Conservation (phyloP, 2,888 invertebrate species). For the Pristionchus entomophagus region DNA sequence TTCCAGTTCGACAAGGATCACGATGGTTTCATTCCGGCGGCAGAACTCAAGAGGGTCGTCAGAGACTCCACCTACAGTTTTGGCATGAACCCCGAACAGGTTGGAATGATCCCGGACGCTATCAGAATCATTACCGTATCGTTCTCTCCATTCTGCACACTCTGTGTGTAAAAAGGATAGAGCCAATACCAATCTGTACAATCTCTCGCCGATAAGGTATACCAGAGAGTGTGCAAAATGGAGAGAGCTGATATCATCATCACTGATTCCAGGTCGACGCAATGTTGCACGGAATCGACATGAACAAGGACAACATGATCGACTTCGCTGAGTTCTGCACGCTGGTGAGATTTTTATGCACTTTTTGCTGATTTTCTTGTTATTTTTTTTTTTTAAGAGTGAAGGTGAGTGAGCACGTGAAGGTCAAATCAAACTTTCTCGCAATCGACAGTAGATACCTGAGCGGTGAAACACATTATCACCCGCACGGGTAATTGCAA, state of each 20-base stretch:
- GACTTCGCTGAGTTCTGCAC: slow-evolving; percentile 77
- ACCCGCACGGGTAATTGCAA: no score
- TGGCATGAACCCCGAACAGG: slow-evolving; percentile 66
- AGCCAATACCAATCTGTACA: slow-evolving; percentile 64
- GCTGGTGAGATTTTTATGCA: slow-evolving; percentile 75
- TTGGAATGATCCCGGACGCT: slow-evolving; percentile 63
- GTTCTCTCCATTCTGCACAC: slow-evolving; percentile 49
- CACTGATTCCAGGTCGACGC: slow-evolving; percentile 57
- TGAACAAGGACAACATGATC: slow-evolving; percentile 76
- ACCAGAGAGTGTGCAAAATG: no score
- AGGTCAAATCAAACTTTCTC: no score
- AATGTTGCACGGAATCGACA: slow-evolving; percentile 75
- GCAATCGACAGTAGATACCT: no score
- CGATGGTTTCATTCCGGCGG: slow-evolving; percentile 76
- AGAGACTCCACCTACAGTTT: slow-evolving; percentile 73
- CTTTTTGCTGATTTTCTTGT: no score
- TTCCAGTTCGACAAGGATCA: slow-evolving; percentile 75
- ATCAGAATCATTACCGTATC: no score
- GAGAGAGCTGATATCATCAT: no score
- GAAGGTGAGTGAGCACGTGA: neutral
- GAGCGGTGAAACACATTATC: neutral
- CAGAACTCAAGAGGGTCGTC: slow-evolving; percentile 76
- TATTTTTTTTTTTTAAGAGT: neutral
- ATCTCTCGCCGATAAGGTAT: slow-evolving; percentile 67
- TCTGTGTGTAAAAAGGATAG: slow-evolving; percentile 58